Conservation (phyloP, 2,888 invertebrate genomes). For the Cinara cedri region DNA sequence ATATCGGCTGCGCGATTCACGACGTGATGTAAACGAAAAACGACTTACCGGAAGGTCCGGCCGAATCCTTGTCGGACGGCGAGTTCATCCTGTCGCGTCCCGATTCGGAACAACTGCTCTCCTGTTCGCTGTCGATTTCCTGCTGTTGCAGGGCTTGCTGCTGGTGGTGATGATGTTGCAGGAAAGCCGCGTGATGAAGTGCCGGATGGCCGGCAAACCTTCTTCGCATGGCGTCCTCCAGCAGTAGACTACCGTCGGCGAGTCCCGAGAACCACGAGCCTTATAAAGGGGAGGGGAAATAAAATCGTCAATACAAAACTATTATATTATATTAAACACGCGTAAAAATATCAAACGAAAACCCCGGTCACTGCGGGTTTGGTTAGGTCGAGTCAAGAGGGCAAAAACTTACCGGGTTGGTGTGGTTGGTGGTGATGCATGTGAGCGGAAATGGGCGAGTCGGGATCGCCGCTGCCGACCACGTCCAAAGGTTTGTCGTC, state of each 20-base stretch:
- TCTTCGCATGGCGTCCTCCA: slow-evolving; percentile 56
- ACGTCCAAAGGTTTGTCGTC: slow-evolving; percentile 86
- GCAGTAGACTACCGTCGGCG: slow-evolving; percentile 56
- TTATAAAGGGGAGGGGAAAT: neutral
- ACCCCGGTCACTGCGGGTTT: neutral
- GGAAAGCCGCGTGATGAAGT: slow-evolving; percentile 61
- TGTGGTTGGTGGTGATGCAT: slow-evolving; percentile 58
- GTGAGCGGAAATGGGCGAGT: slow-evolving; percentile 64
- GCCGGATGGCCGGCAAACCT: slow-evolving; percentile 60
- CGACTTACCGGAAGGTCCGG: slow-evolving; percentile 59
- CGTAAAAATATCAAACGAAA: too few species aligned
- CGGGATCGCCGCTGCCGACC: slow-evolving; percentile 80
- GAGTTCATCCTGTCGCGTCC: slow-evolving; percentile 61
- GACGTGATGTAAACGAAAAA: too few species aligned
- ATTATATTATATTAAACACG: too few species aligned
- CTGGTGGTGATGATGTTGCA: slow-evolving; percentile 58
- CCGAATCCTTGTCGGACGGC: slow-evolving; percentile 58
- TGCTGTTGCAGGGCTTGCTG: slow-evolving; percentile 61
- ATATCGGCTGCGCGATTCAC: too few species aligned
- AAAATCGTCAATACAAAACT: too few species aligned
- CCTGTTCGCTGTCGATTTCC: slow-evolving; percentile 61
- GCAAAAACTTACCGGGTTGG: slow-evolving; percentile 61
- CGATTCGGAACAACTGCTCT: slow-evolving; percentile 63
- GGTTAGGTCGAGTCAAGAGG: too few species aligned
- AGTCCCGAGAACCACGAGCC: slow-evolving; percentile 58